Base-by-base conservation (phyloP, 2,113 vertebrate species). In the Prionailurus bengalensis region DNA sequence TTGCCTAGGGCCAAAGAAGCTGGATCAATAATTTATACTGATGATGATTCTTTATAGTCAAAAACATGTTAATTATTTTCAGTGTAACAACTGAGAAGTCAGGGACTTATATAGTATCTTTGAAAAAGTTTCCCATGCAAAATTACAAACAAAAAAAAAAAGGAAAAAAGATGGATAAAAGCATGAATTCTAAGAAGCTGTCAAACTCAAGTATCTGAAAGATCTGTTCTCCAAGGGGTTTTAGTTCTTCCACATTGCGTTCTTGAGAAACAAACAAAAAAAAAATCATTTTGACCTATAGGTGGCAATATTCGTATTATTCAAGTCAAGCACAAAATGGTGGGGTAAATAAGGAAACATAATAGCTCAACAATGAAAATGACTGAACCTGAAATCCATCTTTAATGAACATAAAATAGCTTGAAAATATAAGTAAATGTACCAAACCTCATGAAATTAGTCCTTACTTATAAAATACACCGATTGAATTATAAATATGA, bases 251-350 rank as follows among this genome's bases (percentile, higher is more conserved):
- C 33, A 93, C 39, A 21, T 68, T 23, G 76, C 63, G 53, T 45
- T 87, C 71, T 93, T 21, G 45, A 79, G 27, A 78, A 97, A 91
- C 29, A 95, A 73, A 55, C 55, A 61, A 36, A 39, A 79, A 79
- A 36, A 55, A 89, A 31, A 89, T 53, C 16, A 55, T 65, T 91
- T 90, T 82, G 82, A 89, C 98, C 97, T 94, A 97, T 98, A 98
- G 97, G 79, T 98, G 97, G 96, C 97, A 82, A 96, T 91, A 95
- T 81, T 94, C 79, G 53, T 91, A 85, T 86, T 82, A 68, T 53
- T 93, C 78, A 91, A 90, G 33, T 61, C 36, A 87, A 87, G 25
- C 10, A 42, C 84, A 51, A 80, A 86, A 93, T 78, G 65, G 82
- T 86, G 82, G 55, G 5, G 12, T 79, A 5, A 45, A 25, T 74